A percentile compares a stretch with the other conserved stretches of the same genome.
These are phyloP conservation scores for Siniperca obscura DNA, from an alignment of 2,797 vertebrate genomes.

Conservation along the genomic window DNA sequence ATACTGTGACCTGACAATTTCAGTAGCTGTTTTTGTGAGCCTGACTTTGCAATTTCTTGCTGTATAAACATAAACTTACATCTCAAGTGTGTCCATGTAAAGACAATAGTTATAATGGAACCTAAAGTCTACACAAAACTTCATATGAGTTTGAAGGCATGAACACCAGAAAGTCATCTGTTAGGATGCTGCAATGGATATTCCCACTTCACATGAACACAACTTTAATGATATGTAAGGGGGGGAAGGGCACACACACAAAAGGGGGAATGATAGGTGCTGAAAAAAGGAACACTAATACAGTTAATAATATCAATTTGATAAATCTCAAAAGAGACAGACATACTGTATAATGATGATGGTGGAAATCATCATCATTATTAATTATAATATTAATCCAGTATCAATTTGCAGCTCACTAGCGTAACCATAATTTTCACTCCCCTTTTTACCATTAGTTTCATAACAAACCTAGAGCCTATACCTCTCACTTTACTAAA, in stretches of 20 bases:
- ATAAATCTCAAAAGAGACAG: constrained; percentile 1
- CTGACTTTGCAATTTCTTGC: constrained; percentile 29
- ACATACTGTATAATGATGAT: neutral
- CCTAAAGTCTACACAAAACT: neutral
- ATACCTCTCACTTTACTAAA: neutral
- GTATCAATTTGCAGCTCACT: neutral
- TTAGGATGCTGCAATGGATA: neutral
- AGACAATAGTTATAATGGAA: neutral
- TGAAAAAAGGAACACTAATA: neutral
- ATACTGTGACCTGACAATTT: constrained; percentile 41
- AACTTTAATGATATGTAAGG: neutral
- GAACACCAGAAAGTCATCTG: neutral
- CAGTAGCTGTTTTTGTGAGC: neutral
- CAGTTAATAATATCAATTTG: neutral
- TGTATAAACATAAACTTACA: neutral
- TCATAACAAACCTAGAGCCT: neutral
- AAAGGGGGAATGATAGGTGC: neutral
- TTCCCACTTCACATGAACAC: neutral
- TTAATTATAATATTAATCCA: no score
- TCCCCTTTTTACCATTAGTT: constrained; percentile 1
- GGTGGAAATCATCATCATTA: neutral
- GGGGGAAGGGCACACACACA: neutral
- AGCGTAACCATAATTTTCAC: neutral
- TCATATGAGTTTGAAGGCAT: neutral
- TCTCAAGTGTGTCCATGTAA: neutral